Evolutionary conservation across 2,113 vertebrate species (phyloP), one percentile per base, ranked within the genome.

Genomic region (Monopterus albus): DNA sequence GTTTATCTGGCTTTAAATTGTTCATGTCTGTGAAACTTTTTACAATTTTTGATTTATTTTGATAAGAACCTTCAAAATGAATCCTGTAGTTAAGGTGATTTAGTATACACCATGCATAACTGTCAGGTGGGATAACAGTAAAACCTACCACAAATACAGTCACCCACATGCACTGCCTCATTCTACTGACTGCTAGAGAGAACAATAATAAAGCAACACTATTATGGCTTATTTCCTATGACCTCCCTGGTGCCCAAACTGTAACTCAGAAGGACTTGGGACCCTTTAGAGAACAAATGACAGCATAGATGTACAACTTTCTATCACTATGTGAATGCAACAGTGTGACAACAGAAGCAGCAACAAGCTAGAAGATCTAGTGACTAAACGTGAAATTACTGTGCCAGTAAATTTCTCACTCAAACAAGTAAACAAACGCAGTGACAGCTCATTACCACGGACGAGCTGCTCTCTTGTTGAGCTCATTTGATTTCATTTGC

Each of bases 401-500:
- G 56, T 42, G 18, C 53, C 46, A 35, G 49, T 57, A 35, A 17
- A 63, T 60, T 6, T 18, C 61, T 23, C 51, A 36, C 36, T 52
- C 53, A 20, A 75, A 71, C 62, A 55, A 58, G 73, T 84, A 86
- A 89, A 88, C 81, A 91, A 78, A 82, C 74, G 61, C 71, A 43
- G 60, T 8, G 55, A 39, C 51, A 5, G 75, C 29, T 65, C 53
- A 56, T 55, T 85, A 88, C 86, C 84, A 88, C 87, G 81, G 89
- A 89, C 87, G 84, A 81, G 76, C 70, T 58, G 70, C 81, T 75
- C 72, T 71, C 33, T 73, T 14, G 76, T 81, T 81, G 83, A 85
- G 76, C 77, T 85, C 73, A 69, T 82, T 87, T 76, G 83, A 80
- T 90, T 84, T 82, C 78, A 69, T 86, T 83, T 53, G 63, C 49